Base-by-base conservation (phyloP, 2,888 invertebrate genomes). In the Thymelicus acteon region DNA sequence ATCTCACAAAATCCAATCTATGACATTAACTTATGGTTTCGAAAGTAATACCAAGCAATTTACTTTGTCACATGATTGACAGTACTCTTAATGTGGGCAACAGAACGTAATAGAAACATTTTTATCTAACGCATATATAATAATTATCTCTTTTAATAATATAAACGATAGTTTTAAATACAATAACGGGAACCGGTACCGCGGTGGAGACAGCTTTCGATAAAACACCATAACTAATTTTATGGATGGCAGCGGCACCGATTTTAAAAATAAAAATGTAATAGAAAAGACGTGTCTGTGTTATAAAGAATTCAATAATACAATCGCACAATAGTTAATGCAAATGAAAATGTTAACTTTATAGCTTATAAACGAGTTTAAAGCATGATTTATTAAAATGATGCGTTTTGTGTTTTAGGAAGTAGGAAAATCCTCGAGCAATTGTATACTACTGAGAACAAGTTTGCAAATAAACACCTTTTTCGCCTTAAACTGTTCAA, bases 21-120 rank as follows among this genome's bases (percentile, higher is more conserved):
- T 88, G 89, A 89, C 88, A 88, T 89, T 89, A 86, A 87, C 85
- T 82, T 86, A 87, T 88, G 78, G 81, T 81, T 87, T 87, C 79
- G 89, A 90, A 90, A 90, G 88, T 88, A 85, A 84, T 82, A 85
- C 79, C 79, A 77, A 75, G 83, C 82, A 85, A 87, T 86, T 88
- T 86, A 83, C 81, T 79, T 80, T 78, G 72, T 79, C 81, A 81
- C 80, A 82, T 86, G 88, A 87, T 84, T 85, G 83, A 87, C 82
- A 80, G 84, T 81, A 77, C 75, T 77, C 77, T 54, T 82, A 78
- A 79, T 79, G 72, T 74, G 65, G 52, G 77, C 72, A 79, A 80
- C 78, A 80, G 75, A 80, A 77, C 74, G 77, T 74, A 80, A 80
- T 78, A 80, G 76, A 80, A 77, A 75, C 74, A 74, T 80, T 79